phyloP scores from a whole-genome alignment of 2,797 vertebrate species.

The Gila robusta region DNA sequence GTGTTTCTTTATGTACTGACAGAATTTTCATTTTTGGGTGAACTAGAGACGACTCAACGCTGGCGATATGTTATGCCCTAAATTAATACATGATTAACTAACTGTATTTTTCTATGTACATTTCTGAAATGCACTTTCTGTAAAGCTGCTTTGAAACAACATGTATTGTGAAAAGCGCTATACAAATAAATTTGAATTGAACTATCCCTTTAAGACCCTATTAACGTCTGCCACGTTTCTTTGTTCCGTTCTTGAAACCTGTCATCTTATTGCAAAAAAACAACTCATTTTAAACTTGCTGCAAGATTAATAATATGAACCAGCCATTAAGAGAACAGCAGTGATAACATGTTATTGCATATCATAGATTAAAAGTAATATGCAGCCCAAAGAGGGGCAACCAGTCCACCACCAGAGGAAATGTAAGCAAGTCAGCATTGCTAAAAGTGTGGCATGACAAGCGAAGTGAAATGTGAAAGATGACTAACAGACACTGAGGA shows the following conservation, averaged over 20 bases:
- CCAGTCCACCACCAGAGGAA: conserved; percentile 33
- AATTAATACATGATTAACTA: no score
- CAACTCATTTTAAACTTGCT: not conserved
- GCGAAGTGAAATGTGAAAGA: conserved; percentile 64
- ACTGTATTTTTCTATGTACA: no score
- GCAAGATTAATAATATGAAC: not conserved
- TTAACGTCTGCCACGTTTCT: not conserved
- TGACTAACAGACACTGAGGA: conserved; percentile 62
- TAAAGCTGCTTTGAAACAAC: no score
- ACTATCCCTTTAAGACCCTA: not conserved
- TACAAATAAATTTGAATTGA: no score
- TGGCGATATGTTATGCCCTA: no score
- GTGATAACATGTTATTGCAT: conserved; percentile 8
- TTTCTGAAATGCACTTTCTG: no score
- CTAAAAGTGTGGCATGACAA: conserved; percentile 24
- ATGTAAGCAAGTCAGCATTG: conserved; percentile 38
- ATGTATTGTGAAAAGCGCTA: no score
- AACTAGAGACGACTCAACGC: no score
- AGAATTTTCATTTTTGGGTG: no score
- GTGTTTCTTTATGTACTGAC: no score
- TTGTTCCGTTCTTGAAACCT: not conserved
- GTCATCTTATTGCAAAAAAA: not conserved
- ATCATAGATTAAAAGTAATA: conserved; percentile 30
- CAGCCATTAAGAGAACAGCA: conserved; percentile 19
- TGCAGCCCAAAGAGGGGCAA: conserved; percentile 6